phyloP scores from a whole-genome alignment of 2,888 invertebrate species.

The Eueremaeus valkanovi region DNA sequence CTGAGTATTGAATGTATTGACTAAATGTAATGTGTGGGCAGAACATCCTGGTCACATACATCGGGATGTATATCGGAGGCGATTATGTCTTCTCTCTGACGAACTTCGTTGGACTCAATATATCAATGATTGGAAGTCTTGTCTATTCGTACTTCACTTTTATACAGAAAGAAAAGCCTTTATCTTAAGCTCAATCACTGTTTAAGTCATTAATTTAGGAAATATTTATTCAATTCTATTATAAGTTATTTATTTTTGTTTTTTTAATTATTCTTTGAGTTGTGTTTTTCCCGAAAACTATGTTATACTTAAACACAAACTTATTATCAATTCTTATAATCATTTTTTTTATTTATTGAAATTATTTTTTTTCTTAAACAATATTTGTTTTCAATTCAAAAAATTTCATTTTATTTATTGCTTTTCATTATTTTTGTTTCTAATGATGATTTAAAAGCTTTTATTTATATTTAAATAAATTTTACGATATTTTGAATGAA shows the following conservation, averaged over 20 bases:
- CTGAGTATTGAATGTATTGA: neutral
- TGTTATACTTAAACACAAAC: too few species aligned
- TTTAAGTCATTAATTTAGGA: neutral
- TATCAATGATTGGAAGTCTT: slow-evolving; percentile 53
- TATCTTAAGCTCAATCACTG: neutral
- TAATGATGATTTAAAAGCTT: too few species aligned
- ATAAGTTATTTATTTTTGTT: neutral
- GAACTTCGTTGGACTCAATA: slow-evolving; percentile 93
- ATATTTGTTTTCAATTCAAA: too few species aligned
- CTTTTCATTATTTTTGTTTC: too few species aligned
- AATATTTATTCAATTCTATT: neutral
- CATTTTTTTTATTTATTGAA: neutral
- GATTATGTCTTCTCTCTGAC: slow-evolving; percentile 92
- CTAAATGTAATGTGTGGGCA: too few species aligned
- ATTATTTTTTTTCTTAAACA: neutral
- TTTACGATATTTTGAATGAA: too few species aligned
- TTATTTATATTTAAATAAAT: too few species aligned
- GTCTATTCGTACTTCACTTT: slow-evolving; percentile 48
- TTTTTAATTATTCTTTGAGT: neutral
- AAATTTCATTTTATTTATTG: too few species aligned
- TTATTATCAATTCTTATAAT: too few species aligned
- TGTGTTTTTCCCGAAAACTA: neutral
- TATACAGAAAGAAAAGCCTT: slow-evolving; percentile 41
- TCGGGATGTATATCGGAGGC: slow-evolving; percentile 96
- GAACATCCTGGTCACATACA: slow-evolving; percentile 93